Conservation (phyloP, 2,113 vertebrate species). For the Phocoena phocoena region DNA sequence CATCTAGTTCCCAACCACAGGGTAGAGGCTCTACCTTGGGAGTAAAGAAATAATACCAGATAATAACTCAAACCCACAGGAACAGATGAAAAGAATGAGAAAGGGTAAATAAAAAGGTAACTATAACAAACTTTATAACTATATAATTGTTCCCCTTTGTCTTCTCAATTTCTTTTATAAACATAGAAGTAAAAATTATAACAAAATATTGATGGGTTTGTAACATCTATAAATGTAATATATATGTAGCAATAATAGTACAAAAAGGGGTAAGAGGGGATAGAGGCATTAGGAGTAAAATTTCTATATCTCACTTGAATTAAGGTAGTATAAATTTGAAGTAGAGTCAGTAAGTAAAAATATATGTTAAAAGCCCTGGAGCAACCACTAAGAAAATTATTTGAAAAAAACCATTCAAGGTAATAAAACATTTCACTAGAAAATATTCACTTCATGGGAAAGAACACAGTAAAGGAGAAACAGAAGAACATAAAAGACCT, state of each 20-base stretch:
- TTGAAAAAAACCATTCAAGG: not conserved
- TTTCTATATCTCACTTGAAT: not conserved
- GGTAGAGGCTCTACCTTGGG: not conserved
- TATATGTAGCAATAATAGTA: not conserved
- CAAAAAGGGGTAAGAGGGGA: not conserved
- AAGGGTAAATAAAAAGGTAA: not conserved
- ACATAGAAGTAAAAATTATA: not conserved
- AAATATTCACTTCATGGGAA: conserved; percentile 21
- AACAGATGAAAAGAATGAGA: not conserved
- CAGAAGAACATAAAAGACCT: not conserved
- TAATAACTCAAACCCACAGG: not conserved
- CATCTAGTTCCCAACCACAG: not conserved
- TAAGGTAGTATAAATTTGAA: not conserved
- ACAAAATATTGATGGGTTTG: not conserved
- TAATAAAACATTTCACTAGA: not conserved
- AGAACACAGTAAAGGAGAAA: not conserved
- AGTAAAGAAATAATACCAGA: not conserved
- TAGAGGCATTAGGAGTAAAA: not conserved
- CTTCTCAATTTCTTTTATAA: not conserved
- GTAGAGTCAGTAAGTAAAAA: not conserved
- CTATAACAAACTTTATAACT: not conserved
- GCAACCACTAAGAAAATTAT: not conserved
- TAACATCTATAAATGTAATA: not conserved
- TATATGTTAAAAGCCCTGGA: not conserved
- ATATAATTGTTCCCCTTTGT: not conserved